Conservation (phyloP, 2,797 vertebrate genomes). For the Euthynnus affinis region DNA sequence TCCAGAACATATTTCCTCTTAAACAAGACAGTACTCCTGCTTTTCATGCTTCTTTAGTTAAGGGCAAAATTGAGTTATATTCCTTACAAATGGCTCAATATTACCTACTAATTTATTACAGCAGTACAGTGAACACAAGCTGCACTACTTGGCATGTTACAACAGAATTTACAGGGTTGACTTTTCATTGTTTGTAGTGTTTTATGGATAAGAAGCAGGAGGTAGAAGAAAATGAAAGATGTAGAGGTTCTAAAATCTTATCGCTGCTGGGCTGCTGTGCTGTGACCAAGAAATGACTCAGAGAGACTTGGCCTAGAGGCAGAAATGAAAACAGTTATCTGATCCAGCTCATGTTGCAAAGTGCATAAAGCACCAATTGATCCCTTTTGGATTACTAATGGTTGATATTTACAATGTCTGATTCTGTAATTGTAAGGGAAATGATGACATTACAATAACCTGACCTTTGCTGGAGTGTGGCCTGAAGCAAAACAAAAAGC, state of each 20-base stretch:
- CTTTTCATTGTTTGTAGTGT: slow-evolving; percentile 20
- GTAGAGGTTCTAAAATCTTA: slow-evolving; percentile 23
- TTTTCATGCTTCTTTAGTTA: slow-evolving; percentile 30
- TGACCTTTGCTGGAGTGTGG: slow-evolving; percentile 50
- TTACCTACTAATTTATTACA: slow-evolving; percentile 11
- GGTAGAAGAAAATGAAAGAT: slow-evolving; percentile 2
- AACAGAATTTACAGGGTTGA: slow-evolving; percentile 8
- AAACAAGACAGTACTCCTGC: slow-evolving; percentile 1
- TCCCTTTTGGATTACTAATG: slow-evolving; percentile 26
- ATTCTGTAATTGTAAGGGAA: slow-evolving; percentile 24
- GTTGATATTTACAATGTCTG: slow-evolving; percentile 25
- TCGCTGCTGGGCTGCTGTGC: slow-evolving; percentile 9
- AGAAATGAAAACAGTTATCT: slow-evolving; percentile 31
- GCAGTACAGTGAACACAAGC: neutral
- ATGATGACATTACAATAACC: slow-evolving; percentile 26
- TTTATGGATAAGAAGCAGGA: slow-evolving; percentile 13
- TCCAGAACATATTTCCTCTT: slow-evolving; percentile 19
- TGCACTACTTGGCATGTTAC: slow-evolving; percentile 13
- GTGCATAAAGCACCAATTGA: neutral
- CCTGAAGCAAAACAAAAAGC: slow-evolving; percentile 39
- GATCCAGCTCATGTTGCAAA: slow-evolving; percentile 23
- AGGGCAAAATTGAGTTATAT: slow-evolving; percentile 17
- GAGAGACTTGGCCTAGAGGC: slow-evolving; percentile 31
- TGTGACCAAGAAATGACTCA: slow-evolving; percentile 19
- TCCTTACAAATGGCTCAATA: slow-evolving; percentile 13